phyloP scores from a whole-genome alignment of 2,113 vertebrate species.

The Tichodroma muraria region DNA sequence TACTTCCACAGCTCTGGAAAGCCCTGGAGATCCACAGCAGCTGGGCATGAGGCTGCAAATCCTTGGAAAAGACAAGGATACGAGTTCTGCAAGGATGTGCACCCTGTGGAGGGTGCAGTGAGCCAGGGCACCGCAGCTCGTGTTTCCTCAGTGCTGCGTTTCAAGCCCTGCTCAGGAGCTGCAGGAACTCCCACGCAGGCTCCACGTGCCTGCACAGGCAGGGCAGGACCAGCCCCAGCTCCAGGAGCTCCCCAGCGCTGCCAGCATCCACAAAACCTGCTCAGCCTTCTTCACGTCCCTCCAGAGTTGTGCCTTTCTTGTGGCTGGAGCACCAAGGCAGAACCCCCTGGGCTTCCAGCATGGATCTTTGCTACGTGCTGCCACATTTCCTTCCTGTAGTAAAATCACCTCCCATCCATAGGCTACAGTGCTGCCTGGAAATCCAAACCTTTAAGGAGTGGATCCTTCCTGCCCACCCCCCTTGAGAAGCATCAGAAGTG shows the following conservation, averaged over 20 bases:
- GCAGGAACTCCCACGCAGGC: background rate
- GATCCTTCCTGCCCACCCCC: background rate
- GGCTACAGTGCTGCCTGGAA: background rate
- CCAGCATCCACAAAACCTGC: background rate
- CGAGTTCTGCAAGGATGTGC: rapidly evolving
- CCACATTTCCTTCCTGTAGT: background rate
- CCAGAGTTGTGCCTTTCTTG: background rate
- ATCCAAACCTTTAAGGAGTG: background rate
- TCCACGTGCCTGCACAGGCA: background rate
- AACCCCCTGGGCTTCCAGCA: background rate
- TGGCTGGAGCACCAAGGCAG: background rate
- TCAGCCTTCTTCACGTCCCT: background rate
- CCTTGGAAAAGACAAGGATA: background rate
- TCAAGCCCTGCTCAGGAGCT: background rate
- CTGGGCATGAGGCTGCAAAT: background rate
- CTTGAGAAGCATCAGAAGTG: background rate
- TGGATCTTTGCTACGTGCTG: background rate
- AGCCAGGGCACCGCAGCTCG: background rate
- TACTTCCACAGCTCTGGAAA: background rate
- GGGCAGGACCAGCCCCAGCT: background rate
- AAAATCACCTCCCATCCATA: background rate
- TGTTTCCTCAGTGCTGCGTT: background rate
- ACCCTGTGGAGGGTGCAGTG: background rate
- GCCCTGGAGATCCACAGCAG: background rate
- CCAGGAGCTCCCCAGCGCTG: background rate